Evolutionary conservation across 37 sponge, comb jelly and placozoan species (phyloP).

Genomic region (Cliona cf. orientalis): DNA sequence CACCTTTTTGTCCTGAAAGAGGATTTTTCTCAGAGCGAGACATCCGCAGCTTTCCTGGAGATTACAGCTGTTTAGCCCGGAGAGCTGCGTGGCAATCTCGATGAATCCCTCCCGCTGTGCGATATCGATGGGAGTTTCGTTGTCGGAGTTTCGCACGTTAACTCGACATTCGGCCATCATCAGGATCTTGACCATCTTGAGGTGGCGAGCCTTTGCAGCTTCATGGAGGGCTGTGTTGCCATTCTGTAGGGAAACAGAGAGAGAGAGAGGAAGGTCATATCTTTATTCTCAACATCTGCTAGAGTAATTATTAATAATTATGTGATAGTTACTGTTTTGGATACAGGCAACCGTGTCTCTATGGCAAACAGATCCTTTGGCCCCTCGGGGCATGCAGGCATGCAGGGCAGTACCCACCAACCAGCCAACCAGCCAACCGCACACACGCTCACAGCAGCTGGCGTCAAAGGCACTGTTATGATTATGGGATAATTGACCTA

Average conservation of each 20-base stretch:
- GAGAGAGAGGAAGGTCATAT: neutral
- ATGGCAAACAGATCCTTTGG: too few species aligned
- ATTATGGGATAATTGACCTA: too few species aligned
- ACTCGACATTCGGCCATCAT: constrained; percentile 68
- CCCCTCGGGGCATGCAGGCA: too few species aligned
- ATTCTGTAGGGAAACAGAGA: constrained; percentile 9
- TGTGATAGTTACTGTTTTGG: too few species aligned
- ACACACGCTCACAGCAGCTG: too few species aligned
- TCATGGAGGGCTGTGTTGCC: constrained; percentile 78
- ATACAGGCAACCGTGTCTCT: too few species aligned
- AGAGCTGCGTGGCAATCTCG: constrained; percentile 57
- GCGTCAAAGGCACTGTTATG: too few species aligned
- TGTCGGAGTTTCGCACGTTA: constrained; percentile 53
- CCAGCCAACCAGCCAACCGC: too few species aligned
- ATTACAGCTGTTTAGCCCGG: constrained; percentile 63
- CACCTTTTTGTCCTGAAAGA: constrained; percentile 44
- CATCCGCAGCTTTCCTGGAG: constrained; percentile 42
- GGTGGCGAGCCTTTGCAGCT: constrained; percentile 39
- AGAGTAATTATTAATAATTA: too few species aligned
- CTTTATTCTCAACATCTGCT: too few species aligned
- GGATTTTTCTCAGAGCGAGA: constrained; percentile 48
- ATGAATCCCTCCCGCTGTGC: constrained; percentile 48
- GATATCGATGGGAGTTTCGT: constrained; percentile 69
- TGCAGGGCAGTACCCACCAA: too few species aligned
- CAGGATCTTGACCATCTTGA: constrained; percentile 44